These are phyloP conservation scores for Paedocypris sp. DNA, from an alignment of 2,113 vertebrate species.

Conservation along the genomic window DNA sequence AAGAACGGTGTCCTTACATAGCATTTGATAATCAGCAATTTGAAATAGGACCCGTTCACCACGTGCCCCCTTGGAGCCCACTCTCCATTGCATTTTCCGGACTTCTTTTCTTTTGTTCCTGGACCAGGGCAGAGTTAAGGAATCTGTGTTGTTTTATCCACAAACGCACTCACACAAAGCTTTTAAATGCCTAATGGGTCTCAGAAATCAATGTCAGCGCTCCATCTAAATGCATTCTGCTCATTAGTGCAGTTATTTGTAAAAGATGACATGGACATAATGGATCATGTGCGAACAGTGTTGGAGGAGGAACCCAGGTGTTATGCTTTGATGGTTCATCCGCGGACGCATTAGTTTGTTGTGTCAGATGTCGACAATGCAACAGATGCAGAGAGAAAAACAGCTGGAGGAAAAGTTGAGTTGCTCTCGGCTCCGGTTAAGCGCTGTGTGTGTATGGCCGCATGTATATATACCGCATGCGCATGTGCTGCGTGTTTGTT, in stretches of 20 bases:
- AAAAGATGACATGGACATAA: background rate
- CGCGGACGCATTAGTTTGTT: background rate
- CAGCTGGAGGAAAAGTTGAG: no score
- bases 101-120: background rate
- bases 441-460: no score
- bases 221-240: background rate
- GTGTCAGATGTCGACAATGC: background rate
- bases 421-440: no score
- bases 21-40: background rate
- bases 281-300: background rate
- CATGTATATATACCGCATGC: no score
- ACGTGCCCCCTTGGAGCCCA: background rate
- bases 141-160: background rate
- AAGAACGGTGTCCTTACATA: background rate
- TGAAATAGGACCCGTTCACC: background rate
- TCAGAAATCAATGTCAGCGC: background rate
- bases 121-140: background rate
- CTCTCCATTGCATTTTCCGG: background rate
- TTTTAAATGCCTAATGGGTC: constrained; percentile 14
- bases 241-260: background rate
- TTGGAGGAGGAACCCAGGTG: constrained; percentile 6
- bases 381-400: background rate
- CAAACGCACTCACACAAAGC: background rate
- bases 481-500: background rate
- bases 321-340: constrained; percentile 11